These are phyloP conservation scores for Isoperla grammatica DNA, from an alignment of 2,888 invertebrate genomes.

Conservation along the genomic window DNA sequence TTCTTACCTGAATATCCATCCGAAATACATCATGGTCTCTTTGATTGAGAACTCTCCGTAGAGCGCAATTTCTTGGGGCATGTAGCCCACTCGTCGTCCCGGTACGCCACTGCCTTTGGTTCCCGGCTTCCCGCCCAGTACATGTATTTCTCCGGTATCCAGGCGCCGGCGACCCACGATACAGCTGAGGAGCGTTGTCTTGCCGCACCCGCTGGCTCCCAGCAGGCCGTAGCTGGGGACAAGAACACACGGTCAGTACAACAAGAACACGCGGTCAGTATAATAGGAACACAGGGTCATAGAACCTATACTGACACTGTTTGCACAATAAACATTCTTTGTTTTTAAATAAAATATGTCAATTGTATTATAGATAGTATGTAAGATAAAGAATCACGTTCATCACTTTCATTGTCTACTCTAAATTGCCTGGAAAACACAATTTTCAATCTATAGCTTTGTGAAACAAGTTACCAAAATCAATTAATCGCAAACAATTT, in stretches of 20 bases:
- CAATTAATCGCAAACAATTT: no score
- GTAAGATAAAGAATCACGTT: background rate
- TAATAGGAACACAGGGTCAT: no score
- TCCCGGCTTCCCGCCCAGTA: conserved; percentile 85
- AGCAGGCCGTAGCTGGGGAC: conserved; percentile 79
- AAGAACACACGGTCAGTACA: conserved; percentile 23
- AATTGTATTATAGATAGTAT: background rate
- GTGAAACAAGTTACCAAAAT: no score
- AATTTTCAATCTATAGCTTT: no score
- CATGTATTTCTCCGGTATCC: conserved; percentile 83
- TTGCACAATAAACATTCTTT: background rate
- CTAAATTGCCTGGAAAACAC: no score
- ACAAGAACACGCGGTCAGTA: no score
- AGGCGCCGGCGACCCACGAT: conserved; percentile 83
- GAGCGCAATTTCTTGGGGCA: conserved; percentile 85
- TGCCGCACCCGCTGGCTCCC: conserved; percentile 95
- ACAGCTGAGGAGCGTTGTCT: conserved; percentile 88
- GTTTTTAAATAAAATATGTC: background rate
- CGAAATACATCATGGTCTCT: conserved; percentile 95
- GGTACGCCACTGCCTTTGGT: conserved; percentile 84
- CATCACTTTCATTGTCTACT: no score
- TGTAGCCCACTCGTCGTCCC: conserved; percentile 92
- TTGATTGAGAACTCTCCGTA: conserved; percentile 90
- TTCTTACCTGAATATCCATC: conserved; percentile 67
- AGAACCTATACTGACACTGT: background rate